These are phyloP conservation scores for Diaperis boleti DNA, from an alignment of 2,888 invertebrate species.

Conservation along the genomic window DNA sequence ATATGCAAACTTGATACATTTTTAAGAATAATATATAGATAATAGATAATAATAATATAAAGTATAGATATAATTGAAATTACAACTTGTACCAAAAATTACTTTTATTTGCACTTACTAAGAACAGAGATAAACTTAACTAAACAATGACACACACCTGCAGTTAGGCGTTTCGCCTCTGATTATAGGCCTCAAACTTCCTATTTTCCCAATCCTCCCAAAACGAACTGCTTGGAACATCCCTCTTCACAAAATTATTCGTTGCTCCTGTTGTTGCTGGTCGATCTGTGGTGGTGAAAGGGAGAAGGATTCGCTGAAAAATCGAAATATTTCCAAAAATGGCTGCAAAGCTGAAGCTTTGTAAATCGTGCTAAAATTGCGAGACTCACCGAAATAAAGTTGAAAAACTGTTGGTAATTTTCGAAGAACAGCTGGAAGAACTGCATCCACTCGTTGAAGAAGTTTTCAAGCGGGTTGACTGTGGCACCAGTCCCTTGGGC, in stretches of 20 bases:
- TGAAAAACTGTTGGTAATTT: not conserved
- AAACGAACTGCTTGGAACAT: too few relatives aligned
- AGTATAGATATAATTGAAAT: too few relatives aligned
- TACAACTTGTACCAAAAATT: too few relatives aligned
- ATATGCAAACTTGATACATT: too few relatives aligned
- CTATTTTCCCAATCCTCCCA: not conserved
- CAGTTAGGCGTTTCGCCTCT: too few relatives aligned
- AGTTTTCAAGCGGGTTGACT: not conserved
- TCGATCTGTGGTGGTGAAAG: not conserved
- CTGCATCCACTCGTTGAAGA: not conserved
- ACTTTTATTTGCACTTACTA: too few relatives aligned
- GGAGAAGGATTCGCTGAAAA: not conserved
- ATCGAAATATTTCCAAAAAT: not conserved
- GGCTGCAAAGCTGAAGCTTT: not conserved
- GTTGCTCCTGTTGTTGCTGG: not conserved
- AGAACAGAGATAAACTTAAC: too few relatives aligned
- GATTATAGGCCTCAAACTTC: not conserved
- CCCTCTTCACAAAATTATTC: not conserved
- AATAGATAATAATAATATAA: too few relatives aligned
- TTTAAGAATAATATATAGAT: too few relatives aligned
- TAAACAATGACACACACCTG: too few relatives aligned
- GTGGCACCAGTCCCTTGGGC: not conserved
- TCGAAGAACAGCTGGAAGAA: not conserved
- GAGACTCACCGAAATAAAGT: not conserved
- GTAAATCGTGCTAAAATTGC: not conserved